phyloP scores from a whole-genome alignment of 2,113 vertebrate species.

The Fulica atra region DNA sequence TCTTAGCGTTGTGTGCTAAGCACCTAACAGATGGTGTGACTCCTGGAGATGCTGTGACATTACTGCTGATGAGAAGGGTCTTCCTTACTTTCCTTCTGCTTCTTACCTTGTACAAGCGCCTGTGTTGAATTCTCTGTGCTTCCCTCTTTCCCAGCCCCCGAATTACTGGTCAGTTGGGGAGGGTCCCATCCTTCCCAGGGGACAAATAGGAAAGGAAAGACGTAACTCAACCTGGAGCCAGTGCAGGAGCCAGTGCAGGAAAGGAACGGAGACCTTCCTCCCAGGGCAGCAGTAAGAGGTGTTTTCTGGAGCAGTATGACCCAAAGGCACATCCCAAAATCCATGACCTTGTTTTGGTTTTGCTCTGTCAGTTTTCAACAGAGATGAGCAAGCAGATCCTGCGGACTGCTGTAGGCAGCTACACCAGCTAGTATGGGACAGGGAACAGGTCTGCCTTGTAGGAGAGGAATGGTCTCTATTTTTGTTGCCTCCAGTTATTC shows the following conservation, averaged over 20 bases:
- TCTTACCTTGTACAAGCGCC: neutral
- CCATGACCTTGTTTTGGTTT: neutral
- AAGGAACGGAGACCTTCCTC: neutral
- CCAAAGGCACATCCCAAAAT: neutral
- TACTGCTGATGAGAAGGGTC: neutral
- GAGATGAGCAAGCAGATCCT: neutral
- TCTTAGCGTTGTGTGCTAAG: neutral
- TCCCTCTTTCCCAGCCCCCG: neutral
- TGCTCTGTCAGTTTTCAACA: neutral
- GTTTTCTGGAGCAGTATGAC: neutral
- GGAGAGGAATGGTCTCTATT: neutral
- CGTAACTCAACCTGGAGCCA: neutral
- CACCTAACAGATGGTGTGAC: neutral
- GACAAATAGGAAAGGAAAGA: fast-evolving
- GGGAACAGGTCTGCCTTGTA: neutral
- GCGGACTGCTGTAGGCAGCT: neutral
- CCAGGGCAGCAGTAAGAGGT: neutral
- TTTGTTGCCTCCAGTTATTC: neutral
- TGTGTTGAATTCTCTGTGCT: neutral
- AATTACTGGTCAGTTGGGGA: neutral
- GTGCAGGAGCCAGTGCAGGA: neutral
- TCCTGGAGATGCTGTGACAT: neutral
- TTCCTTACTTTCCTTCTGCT: neutral
- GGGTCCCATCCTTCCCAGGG: neutral
- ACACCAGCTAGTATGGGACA: neutral